Percentiles rank a stretch among this genome's conserved stretches.
phyloP scores from a whole-genome alignment of 2,797 vertebrate species.

The Pteropus rufus region DNA sequence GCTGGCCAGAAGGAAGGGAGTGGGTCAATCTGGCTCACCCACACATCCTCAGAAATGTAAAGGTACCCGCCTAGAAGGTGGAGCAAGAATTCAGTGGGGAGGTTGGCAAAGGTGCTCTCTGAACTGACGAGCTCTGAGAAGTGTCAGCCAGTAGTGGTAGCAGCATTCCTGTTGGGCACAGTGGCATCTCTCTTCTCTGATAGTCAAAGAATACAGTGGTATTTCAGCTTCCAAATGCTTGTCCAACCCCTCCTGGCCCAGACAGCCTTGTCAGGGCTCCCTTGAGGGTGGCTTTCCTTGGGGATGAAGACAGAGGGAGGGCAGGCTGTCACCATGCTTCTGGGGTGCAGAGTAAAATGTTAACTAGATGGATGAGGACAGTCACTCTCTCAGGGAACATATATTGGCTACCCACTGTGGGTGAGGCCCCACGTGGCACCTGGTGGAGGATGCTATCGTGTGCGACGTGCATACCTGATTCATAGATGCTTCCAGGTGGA shows the following conservation, averaged over 20 bases:
- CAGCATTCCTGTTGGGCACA: not conserved
- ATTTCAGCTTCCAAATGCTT: not conserved
- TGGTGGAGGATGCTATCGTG: not conserved
- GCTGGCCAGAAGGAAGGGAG: not conserved
- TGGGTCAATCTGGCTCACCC: not conserved
- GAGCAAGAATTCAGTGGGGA: not conserved
- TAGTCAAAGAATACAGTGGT: fast-evolving
- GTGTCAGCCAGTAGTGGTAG: not conserved
- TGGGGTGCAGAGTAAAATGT: no score
- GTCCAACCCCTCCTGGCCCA: not conserved
- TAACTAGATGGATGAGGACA: not conserved
- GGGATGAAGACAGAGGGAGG: not conserved
- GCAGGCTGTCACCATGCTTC: not conserved
- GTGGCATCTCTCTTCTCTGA: not conserved
- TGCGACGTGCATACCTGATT: not conserved
- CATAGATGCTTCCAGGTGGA: not conserved
- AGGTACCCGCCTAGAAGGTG: not conserved
- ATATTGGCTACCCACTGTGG: not conserved
- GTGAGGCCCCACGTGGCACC: not conserved
- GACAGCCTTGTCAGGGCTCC: not conserved
- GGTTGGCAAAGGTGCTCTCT: not conserved
- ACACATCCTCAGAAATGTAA: not conserved
- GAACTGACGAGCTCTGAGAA: no score
- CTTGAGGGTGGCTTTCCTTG: not conserved
- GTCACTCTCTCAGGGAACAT: not conserved